Evolutionary conservation across 2,888 invertebrate genomes (phyloP), one percentile per base, ranked within the genome.

Genomic region (Orgyia antiqua): DNA sequence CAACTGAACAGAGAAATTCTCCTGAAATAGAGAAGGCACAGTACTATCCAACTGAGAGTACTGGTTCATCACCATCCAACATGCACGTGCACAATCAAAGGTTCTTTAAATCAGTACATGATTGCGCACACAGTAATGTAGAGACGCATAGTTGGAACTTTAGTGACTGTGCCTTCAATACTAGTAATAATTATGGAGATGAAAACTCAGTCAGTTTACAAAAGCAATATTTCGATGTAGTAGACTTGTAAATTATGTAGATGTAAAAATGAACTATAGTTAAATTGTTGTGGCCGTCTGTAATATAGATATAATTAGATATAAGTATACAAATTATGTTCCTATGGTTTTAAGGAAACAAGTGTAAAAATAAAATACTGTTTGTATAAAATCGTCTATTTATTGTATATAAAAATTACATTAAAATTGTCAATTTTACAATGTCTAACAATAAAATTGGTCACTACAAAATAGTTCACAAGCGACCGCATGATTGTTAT

Each of bases 391-490:
- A 84, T 69, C 70, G 71, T 82, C 82, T 84, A 86, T 87, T 87
- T 83, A 84, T 82, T 87, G 84, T 86, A 84, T 83, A 86, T 82
- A 86, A 86, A 84, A 84, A 79, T 84, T 83, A 84, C 86, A 82
- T 84, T 83, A 80, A 82, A 84, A 83, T 84, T 82, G 80, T 83
- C 82, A 82, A 82, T 79, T 83, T 83, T 83, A 84, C 82, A 79
- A 67, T 69, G 73, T 68, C 76, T 80, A 80, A 71, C 70, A 66
- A 73, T 79, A 83, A 80, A 84, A 83, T 86, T 86, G 84, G 84
- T 86, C 83, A 79, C 84, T 86, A 84, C 84, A 80, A 84, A 83
- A 79, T 83, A 83, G 77, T 83, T 67, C 74, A 72, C 69, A 83
- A 84, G 83, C 83, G 74, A 77, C 73, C 74, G 77, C 73, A 76